Evolutionary conservation across 1,140 invertebrate genomes (phyloP).

Genomic region (Drosophila guanche): DNA sequence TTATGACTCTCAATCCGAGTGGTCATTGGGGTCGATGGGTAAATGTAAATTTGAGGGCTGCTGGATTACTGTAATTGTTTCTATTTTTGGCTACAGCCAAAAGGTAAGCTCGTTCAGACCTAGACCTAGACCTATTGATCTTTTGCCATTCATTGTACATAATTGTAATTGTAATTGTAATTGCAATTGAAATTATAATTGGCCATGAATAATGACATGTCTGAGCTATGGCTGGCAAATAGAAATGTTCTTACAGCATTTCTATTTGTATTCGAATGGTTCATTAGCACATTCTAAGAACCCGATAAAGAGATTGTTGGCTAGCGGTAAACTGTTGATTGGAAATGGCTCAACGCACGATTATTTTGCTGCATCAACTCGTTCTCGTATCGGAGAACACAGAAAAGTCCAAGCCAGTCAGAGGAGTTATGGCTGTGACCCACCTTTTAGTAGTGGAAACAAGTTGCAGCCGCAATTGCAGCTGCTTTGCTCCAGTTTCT

Average conservation of each 20-base stretch:
- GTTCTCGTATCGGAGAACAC: slow-evolving; percentile 19
- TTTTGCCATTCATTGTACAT: too few relatives aligned
- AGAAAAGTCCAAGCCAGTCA: slow-evolving; percentile 33
- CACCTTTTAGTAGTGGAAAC: slow-evolving; percentile 72
- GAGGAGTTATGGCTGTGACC: slow-evolving; percentile 77
- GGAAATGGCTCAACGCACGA: slow-evolving; percentile 60
- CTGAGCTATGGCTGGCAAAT: slow-evolving; percentile 10
- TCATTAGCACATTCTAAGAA: slow-evolving; percentile 71
- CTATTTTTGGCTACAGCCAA: slow-evolving; percentile 17
- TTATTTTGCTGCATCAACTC: slow-evolving; percentile 25
- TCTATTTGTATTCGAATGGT: slow-evolving; percentile 38
- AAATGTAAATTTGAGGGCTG: slow-evolving; percentile 32
- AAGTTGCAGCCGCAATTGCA: slow-evolving; percentile 31
- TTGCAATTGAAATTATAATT: slow-evolving; percentile 2
- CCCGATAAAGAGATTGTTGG: slow-evolving; percentile 68
- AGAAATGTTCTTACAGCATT: neutral
- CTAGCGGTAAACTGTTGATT: slow-evolving; percentile 74
- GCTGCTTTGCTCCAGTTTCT: slow-evolving; percentile 73
- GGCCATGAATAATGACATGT: neutral
- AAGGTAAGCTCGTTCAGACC: too few relatives aligned
- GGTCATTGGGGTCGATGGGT: slow-evolving; percentile 30
- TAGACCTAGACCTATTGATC: neutral
- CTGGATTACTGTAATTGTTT: slow-evolving; percentile 41
- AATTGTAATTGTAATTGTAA: slow-evolving; percentile 9
- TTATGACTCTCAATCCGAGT: slow-evolving; percentile 27